Evolutionary conservation across 2,113 vertebrate genomes (phyloP).

Genomic region (Tor tambroides): DNA sequence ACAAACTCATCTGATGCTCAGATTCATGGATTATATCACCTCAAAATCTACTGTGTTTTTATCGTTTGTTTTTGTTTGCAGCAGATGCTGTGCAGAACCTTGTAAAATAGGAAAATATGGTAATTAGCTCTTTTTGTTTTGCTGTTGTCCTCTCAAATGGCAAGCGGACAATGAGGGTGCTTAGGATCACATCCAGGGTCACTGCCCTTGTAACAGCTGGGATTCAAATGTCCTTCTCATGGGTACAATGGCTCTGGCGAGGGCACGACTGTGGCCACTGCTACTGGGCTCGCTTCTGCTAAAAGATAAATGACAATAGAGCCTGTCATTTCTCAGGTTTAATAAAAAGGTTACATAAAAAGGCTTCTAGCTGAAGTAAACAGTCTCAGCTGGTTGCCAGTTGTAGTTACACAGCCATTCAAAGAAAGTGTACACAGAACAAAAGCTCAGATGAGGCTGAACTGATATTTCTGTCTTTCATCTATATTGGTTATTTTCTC

Average conservation of each 20-base stretch:
- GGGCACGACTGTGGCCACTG: neutral
- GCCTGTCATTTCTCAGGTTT: conserved; percentile 27
- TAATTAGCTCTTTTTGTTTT: conserved; percentile 19
- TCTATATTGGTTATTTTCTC: neutral
- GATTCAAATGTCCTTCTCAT: conserved; percentile 22
- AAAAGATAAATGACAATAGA: neutral
- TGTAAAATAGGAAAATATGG: conserved; percentile 20
- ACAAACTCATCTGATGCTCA: no score
- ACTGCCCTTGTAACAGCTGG: neutral
- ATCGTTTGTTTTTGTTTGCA: neutral
- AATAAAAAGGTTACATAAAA: conserved; percentile 6
- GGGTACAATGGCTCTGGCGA: neutral
- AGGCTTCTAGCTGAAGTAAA: conserved; percentile 20
- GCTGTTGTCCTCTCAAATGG: conserved; percentile 18
- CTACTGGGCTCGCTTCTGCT: neutral
- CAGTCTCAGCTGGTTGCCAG: neutral
- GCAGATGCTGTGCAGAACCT: neutral
- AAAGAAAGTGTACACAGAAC: neutral
- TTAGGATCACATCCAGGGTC: conserved; percentile 25
- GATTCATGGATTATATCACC: neutral
- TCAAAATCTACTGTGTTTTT: neutral
- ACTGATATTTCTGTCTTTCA: neutral
- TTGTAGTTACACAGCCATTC: neutral
- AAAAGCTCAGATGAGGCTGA: neutral
- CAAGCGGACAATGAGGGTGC: neutral